Conservation (phyloP, 2,113 vertebrate genomes). For the Parus major region DNA sequence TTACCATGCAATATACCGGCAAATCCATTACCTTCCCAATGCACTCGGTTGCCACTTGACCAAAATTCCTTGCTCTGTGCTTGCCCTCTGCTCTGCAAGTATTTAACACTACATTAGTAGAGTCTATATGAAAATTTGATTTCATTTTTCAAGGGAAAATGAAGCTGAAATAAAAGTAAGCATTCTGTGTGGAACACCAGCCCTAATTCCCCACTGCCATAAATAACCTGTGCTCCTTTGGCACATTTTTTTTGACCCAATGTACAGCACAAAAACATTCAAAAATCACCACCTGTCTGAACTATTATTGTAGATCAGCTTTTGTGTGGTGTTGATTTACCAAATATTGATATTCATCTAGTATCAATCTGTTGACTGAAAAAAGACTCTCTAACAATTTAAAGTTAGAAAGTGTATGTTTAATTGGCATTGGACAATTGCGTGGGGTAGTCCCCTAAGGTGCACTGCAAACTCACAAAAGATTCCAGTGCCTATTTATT, state of each 20-base stretch:
- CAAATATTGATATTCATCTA: no score
- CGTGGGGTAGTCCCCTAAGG: no score
- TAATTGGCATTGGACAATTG: no score
- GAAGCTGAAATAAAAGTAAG: neutral
- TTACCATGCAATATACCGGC: neutral
- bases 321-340: neutral
- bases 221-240: neutral
- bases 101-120: neutral
- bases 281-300: neutral
- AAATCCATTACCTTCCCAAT: neutral
- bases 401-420: no score
- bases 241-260: neutral
- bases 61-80: neutral
- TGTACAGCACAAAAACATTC: neutral
- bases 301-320: neutral
- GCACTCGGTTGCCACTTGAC: neutral
- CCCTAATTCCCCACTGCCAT: neutral
- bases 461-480: no score
- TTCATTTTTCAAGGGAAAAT: neutral
- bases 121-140: neutral
- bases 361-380: no score
- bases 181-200: neutral
- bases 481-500: no score
- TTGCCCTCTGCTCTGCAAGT: neutral
- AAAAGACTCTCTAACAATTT: no score